Evolutionary conservation across 2,888 invertebrate species (phyloP).

Genomic region (Papilio elwesi): DNA sequence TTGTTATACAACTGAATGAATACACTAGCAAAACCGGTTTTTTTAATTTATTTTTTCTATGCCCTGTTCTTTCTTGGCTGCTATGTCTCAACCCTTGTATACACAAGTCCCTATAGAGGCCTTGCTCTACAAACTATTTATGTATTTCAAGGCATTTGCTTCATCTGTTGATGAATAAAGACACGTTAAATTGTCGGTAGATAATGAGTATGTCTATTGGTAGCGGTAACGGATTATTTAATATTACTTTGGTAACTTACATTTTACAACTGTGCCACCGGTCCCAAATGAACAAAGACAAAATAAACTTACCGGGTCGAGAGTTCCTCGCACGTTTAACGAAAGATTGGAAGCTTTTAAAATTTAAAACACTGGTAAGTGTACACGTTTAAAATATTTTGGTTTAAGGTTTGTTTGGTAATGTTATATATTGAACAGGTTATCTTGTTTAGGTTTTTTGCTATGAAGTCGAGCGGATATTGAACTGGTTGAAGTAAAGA

Average conservation of each 20-base stretch:
- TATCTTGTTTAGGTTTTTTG: not conserved
- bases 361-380: no score
- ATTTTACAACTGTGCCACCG: not conserved
- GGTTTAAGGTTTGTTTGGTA: not conserved
- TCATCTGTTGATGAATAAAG: not conserved
- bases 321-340: not conserved
- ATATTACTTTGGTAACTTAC: no score
- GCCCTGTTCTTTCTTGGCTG: no score
- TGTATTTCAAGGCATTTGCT: constrained; percentile 35
- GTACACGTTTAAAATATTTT: no score
- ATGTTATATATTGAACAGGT: not conserved
- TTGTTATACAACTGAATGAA: no score
- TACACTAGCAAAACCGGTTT: no score
- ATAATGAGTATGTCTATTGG: not conserved
- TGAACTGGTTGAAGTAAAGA: not conserved
- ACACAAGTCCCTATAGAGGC: constrained; percentile 12
- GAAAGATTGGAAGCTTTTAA: not conserved
- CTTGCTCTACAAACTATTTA: constrained; percentile 43
- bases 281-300: not conserved
- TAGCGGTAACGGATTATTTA: no score
- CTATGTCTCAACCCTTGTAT: not conserved
- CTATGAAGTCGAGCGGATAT: not conserved
- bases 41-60: no score
- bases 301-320: not conserved
- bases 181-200: not conserved